Conservation (phyloP, 1,140 invertebrate genomes). For the Apis florea region DNA sequence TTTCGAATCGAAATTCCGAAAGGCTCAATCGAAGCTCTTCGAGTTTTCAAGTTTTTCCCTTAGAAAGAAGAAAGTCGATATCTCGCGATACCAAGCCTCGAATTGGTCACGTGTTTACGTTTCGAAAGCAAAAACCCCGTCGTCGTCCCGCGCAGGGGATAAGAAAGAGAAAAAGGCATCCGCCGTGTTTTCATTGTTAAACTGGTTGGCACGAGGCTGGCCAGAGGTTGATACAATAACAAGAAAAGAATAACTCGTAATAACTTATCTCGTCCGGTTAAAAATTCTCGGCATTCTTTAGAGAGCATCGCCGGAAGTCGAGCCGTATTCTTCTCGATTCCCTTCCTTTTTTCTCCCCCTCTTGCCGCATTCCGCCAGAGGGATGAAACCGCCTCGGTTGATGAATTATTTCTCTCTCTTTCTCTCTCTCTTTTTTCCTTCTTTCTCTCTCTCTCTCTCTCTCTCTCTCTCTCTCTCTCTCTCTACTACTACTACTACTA, state of each 20-base stretch:
- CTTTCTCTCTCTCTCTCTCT: neutral
- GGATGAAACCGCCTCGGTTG: neutral
- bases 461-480: neutral
- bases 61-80: too few species aligned
- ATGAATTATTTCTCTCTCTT: slow-evolving; percentile 4
- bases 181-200: neutral
- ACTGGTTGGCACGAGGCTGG: neutral
- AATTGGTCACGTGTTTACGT: too few species aligned
- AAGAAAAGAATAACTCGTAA: slow-evolving; percentile 1
- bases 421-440: too few species aligned
- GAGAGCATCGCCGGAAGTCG: neutral
- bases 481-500: too few species aligned
- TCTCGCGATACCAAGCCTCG: too few species aligned
- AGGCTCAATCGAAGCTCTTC: too few species aligned
- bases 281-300: slow-evolving; percentile 23
- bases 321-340: neutral
- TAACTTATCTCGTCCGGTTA: slow-evolving; percentile 14
- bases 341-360: neutral
- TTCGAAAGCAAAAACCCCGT: too few species aligned
- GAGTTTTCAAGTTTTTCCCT: too few species aligned
- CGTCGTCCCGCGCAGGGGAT: too few species aligned
- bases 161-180: too few species aligned
- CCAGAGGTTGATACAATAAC: slow-evolving; percentile 6
- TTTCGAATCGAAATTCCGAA: too few species aligned
- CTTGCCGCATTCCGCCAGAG: neutral